These are phyloP conservation scores for Taeniopygia guttata DNA, from an alignment of 2,797 vertebrate genomes.

Conservation along the genomic window DNA sequence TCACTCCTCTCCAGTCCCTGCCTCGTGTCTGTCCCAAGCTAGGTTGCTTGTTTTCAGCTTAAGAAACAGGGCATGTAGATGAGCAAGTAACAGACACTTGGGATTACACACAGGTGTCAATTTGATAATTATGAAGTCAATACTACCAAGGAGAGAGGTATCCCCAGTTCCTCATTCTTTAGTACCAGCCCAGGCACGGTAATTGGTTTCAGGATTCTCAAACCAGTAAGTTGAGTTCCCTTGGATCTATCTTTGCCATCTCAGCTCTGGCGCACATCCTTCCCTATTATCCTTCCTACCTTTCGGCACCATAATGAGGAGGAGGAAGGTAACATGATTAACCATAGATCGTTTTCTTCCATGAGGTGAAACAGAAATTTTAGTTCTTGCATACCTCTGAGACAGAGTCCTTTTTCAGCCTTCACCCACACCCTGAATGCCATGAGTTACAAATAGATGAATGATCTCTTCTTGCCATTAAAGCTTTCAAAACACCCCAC, in stretches of 20 bases:
- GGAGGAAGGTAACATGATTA: neutral
- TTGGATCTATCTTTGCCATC: neutral
- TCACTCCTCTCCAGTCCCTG: neutral
- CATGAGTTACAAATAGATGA: neutral
- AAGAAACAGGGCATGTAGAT: neutral
- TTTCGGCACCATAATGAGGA: neutral
- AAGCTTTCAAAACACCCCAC: neutral
- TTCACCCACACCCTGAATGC: neutral
- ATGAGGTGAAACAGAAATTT: neutral
- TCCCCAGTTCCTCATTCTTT: conserved; percentile 25
- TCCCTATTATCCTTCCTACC: neutral
- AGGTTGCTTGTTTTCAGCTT: neutral
- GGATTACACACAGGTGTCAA: neutral
- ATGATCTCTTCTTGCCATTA: neutral
- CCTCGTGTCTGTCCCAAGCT: neutral
- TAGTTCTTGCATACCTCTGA: neutral
- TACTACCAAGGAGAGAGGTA: neutral
- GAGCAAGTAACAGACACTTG: neutral
- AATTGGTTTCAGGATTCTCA: conserved; percentile 22
- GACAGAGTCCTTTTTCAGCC: neutral
- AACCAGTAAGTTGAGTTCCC: conserved; percentile 30
- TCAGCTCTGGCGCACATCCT: neutral
- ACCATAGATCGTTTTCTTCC: neutral
- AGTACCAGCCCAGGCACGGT: neutral
- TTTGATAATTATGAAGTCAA: neutral